These are phyloP conservation scores for Clanis bilineata DNA, from an alignment of 2,888 invertebrate genomes.

Conservation along the genomic window DNA sequence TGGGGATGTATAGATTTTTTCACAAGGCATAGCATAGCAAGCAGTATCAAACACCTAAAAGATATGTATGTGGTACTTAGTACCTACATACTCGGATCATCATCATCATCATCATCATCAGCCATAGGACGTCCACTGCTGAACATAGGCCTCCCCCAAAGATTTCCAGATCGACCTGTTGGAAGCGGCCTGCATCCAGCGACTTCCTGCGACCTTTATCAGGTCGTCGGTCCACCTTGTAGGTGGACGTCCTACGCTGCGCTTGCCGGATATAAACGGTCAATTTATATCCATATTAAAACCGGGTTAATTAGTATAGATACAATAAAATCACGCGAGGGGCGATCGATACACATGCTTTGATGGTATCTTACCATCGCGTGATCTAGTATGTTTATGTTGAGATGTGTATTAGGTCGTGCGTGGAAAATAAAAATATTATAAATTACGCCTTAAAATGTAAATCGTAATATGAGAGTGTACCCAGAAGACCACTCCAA, in stretches of 20 bases:
- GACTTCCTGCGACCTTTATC: too few relatives aligned
- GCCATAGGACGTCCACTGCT: too few relatives aligned
- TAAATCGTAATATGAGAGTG: constrained; percentile 61
- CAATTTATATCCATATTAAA: constrained; percentile 19
- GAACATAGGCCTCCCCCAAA: too few relatives aligned
- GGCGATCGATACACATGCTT: constrained; percentile 49
- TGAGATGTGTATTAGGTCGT: constrained; percentile 22
- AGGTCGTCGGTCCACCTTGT: too few relatives aligned
- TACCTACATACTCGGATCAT: neutral
- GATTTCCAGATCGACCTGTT: too few relatives aligned
- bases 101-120: too few relatives aligned
- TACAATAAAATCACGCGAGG: constrained; percentile 45
- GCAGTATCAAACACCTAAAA: neutral
- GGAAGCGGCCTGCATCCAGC: too few relatives aligned
- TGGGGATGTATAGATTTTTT: too few relatives aligned
- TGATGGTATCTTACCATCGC: constrained; percentile 52
- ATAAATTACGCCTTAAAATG: constrained; percentile 34
- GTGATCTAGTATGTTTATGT: constrained; percentile 44
- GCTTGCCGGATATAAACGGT: neutral
- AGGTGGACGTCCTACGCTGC: too few relatives aligned
- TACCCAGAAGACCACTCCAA: constrained; percentile 44
- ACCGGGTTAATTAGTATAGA: constrained; percentile 25
- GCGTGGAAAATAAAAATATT: constrained; percentile 25
- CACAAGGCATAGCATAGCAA: neutral
- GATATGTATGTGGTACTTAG: neutral